phyloP scores from a whole-genome alignment of 2,113 vertebrate genomes.

The Mola mola region DNA sequence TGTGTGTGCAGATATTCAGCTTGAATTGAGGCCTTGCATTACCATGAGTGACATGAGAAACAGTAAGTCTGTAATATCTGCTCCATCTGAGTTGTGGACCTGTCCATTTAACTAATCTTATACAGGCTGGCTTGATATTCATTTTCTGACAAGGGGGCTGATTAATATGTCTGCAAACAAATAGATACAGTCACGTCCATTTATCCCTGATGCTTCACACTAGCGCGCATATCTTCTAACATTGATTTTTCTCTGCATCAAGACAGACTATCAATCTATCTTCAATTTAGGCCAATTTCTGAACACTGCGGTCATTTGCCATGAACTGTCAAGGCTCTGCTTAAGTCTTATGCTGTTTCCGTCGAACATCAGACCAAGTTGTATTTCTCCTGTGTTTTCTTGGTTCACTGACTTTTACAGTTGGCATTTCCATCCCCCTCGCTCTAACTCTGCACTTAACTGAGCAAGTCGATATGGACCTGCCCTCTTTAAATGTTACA shows the following conservation, averaged over 20 bases:
- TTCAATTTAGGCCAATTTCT: slow-evolving; percentile 61
- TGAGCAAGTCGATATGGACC: slow-evolving; percentile 35
- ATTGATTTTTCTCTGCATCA: slow-evolving; percentile 62
- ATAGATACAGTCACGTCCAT: slow-evolving; percentile 60
- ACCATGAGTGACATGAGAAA: slow-evolving; percentile 13
- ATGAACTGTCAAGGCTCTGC: slow-evolving; percentile 35
- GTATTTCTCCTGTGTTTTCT: slow-evolving; percentile 47
- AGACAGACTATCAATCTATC: slow-evolving; percentile 59
- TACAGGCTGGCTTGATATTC: slow-evolving; percentile 33
- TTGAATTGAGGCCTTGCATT: background rate
- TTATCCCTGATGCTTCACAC: slow-evolving; percentile 55
- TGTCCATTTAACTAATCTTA: slow-evolving; percentile 60
- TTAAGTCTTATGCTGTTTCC: slow-evolving; percentile 44
- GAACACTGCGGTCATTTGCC: slow-evolving; percentile 56
- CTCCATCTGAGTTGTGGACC: slow-evolving; percentile 39
- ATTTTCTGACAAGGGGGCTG: slow-evolving; percentile 49
- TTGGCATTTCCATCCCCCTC: slow-evolving; percentile 61
- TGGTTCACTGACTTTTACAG: slow-evolving; percentile 27
- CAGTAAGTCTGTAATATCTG: slow-evolving; percentile 19
- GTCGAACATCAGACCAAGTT: slow-evolving; percentile 23
- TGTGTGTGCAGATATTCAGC: slow-evolving; percentile 7
- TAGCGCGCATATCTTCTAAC: slow-evolving; percentile 35
- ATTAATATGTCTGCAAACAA: slow-evolving; percentile 64
- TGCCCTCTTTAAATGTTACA: slow-evolving; percentile 56
- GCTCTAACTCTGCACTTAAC: slow-evolving; percentile 27